Percentiles rank a stretch among this genome's conserved stretches.
phyloP scores from a whole-genome alignment of 1,140 invertebrate genomes.

The Polypedilum vanderplanki region DNA sequence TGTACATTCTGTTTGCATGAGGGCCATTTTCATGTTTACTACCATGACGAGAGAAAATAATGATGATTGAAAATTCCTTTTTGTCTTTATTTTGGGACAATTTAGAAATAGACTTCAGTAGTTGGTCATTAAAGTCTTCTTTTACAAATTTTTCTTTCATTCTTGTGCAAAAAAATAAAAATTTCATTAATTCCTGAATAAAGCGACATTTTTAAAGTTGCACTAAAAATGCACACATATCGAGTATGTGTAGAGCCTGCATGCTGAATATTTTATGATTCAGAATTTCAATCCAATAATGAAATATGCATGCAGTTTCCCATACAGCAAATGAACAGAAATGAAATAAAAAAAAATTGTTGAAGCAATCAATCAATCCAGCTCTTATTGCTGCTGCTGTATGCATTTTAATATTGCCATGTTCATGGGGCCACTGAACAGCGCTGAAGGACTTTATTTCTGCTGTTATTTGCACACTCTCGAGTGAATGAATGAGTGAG shows the following conservation, averaged over 20 bases:
- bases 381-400: not conserved
- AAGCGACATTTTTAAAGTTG: not conserved
- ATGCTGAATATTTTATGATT: not conserved
- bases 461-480: not conserved
- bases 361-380: not conserved
- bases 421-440: not conserved
- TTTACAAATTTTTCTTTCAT: not conserved
- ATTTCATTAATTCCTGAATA: not conserved
- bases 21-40: too few species aligned
- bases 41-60: too few species aligned
- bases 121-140: too few species aligned
- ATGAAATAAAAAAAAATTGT: not conserved
- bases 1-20: too few species aligned
- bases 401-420: slow-evolving; percentile 6
- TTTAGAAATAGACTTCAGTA: too few species aligned
- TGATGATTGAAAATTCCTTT: not conserved
- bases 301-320: not conserved
- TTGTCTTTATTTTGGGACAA: not conserved
- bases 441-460: not conserved
- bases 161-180: not conserved
- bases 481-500: not conserved
- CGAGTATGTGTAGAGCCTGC: not conserved
- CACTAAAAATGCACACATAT: not conserved
- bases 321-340: not conserved
- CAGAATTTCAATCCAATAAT: not conserved